Evolutionary conservation across 2,797 vertebrate genomes (phyloP), one percentile per base, ranked within the genome.

Genomic region (Crocidura indochinensis): DNA sequence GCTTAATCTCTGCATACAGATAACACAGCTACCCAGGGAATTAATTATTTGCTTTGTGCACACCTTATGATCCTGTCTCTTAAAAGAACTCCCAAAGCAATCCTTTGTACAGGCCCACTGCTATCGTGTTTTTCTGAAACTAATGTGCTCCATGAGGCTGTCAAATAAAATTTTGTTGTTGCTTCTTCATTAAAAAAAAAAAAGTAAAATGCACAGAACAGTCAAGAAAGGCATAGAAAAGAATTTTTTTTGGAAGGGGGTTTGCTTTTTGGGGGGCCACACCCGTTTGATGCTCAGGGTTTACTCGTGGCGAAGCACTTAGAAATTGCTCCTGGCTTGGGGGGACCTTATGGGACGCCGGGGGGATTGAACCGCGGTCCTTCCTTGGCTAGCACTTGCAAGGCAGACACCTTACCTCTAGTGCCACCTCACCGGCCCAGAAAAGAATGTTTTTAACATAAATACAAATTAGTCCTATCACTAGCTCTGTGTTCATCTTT

Each of bases 1-100:
- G 49, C 31, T 73, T 81, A 73, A 82, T 92, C 75, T 87, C 81
- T 67, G 69, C 53, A 31, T 68, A 90, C 72, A 92, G 94, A 93
- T 11, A 92, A 44, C 38, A 67, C 10, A 79, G 64, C 47, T 83
- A 87, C 90, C 93, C 71, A 38, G 94, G 92, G 95, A 89, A 96
- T 95, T 96, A 95, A 96, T 96, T 94, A 97, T 91, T 89, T 93
- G 94, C 92, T 91, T 93, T 95, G 88, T 93, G 86, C 73, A 90
- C 87, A 93, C 53, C 75, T 95, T 91, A 87, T 89, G 92, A 96
- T 94, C 51, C 17, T n/a, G 90, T 80, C 71, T 91, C 26, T 49
- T 87, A 47, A 87, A 95, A 92, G 78, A 94, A 95, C 47, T 96
- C 94, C 95, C 96, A 90, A 60, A 95, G 60, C 87, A 92, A 87